Percentiles rank a stretch among this genome's conserved stretches.
These are phyloP conservation scores for Syngnathus floridae DNA, from an alignment of 2,113 vertebrate genomes.

Conservation along the genomic window DNA sequence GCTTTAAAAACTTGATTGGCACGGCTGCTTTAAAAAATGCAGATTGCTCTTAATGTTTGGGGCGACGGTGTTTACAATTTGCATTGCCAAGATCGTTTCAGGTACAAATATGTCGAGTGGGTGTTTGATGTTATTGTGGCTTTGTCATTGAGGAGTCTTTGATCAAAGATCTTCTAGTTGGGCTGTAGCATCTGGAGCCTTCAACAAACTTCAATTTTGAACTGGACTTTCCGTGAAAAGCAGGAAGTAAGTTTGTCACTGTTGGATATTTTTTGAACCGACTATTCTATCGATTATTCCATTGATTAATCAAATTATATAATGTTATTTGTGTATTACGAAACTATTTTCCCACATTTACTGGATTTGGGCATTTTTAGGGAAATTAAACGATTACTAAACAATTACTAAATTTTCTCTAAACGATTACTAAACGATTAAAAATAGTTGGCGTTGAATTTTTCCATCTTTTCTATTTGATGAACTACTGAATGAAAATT, in stretches of 20 bases:
- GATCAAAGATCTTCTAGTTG: neutral
- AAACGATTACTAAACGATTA: too few relatives aligned
- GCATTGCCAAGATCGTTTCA: neutral
- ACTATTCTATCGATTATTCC: too few relatives aligned
- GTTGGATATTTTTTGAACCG: too few relatives aligned
- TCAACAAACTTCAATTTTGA: neutral
- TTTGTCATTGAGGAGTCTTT: neutral
- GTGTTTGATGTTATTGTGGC: neutral
- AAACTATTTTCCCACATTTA: too few relatives aligned
- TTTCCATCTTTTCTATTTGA: neutral
- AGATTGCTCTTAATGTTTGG: neutral
- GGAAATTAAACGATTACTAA: too few relatives aligned
- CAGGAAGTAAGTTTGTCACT: neutral
- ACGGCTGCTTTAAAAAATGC: neutral
- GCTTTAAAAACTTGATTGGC: conserved; percentile 5
- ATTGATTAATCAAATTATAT: too few relatives aligned
- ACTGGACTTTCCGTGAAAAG: neutral
- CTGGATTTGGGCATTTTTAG: too few relatives aligned
- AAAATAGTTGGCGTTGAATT: neutral
- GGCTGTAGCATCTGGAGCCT: neutral
- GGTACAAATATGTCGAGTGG: neutral
- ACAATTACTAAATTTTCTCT: too few relatives aligned
- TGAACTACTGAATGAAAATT: neutral
- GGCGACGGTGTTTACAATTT: neutral
- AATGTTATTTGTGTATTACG: too few relatives aligned